These are phyloP conservation scores for Oxygymnocypris stewartii DNA, from an alignment of 2,113 vertebrate genomes.

Conservation along the genomic window DNA sequence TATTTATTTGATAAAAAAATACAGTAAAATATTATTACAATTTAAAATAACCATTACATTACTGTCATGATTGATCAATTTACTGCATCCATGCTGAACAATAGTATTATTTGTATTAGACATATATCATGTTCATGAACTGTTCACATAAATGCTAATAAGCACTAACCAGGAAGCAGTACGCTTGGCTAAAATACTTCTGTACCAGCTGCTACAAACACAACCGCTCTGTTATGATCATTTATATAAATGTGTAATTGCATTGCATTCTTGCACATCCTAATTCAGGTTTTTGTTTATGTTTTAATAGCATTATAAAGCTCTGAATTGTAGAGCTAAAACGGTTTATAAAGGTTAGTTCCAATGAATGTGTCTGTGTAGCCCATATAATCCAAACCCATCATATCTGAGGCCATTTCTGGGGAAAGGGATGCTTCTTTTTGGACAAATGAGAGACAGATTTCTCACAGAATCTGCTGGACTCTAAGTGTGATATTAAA, in stretches of 20 bases:
- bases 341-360: background rate
- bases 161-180: background rate
- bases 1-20: too few relatives aligned
- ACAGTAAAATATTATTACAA: too few relatives aligned
- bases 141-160: background rate
- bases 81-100: background rate
- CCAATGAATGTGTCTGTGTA: background rate
- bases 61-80: background rate
- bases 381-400: background rate
- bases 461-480: background rate
- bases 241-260: background rate
- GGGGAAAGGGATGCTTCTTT: background rate
- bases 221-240: too few relatives aligned
- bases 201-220: too few relatives aligned
- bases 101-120: background rate
- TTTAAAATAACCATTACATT: too few relatives aligned
- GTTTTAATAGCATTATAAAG: background rate
- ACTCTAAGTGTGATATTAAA: conserved; percentile 20
- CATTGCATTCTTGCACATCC: background rate
- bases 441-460: background rate
- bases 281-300: background rate
- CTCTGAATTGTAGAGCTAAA: background rate
- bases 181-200: too few relatives aligned
- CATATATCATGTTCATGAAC: background rate
- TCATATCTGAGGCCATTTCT: background rate